phyloP scores from a whole-genome alignment of 2,888 invertebrate species.

The Agrotis segetum region DNA sequence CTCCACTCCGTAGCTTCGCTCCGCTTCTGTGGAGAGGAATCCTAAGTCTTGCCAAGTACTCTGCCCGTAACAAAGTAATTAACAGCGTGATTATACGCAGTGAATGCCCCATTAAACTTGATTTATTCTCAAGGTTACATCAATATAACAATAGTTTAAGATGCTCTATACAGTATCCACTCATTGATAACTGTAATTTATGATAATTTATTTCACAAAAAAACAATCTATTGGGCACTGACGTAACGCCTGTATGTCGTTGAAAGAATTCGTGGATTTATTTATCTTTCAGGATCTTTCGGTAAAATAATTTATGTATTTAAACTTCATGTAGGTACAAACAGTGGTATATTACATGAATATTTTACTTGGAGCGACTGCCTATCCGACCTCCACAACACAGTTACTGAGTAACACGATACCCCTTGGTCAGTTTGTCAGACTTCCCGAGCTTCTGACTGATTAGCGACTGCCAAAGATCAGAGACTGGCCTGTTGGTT shows the following conservation, averaged over 20 bases:
- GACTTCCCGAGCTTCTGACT: too few relatives aligned
- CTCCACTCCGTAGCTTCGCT: too few relatives aligned
- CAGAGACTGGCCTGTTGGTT: too few relatives aligned
- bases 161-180: not conserved
- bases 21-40: too few relatives aligned
- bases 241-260: conserved; percentile 1
- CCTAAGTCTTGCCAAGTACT: not conserved
- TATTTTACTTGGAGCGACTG: too few relatives aligned
- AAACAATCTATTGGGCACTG: conserved; percentile 2
- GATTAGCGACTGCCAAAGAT: too few relatives aligned
- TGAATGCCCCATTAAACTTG: conserved; percentile 21
- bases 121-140: conserved; percentile 36
- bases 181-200: conserved; percentile 20
- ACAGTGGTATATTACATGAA: too few relatives aligned
- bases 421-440: too few relatives aligned
- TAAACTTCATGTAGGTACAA: too few relatives aligned
- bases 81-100: conserved; percentile 3
- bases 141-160: conserved; percentile 14
- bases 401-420: too few relatives aligned
- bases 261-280: conserved; percentile 15
- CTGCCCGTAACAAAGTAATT: conserved; percentile 2
- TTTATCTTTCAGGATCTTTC: conserved; percentile 10
- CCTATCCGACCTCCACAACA: too few relatives aligned
- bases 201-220: conserved; percentile 46
- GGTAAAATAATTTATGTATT: too few relatives aligned